Percentiles rank a stretch among this genome's conserved stretches.
These are phyloP conservation scores for Oreochromis grahami DNA, from an alignment of 2,797 vertebrate genomes.

Conservation along the genomic window DNA sequence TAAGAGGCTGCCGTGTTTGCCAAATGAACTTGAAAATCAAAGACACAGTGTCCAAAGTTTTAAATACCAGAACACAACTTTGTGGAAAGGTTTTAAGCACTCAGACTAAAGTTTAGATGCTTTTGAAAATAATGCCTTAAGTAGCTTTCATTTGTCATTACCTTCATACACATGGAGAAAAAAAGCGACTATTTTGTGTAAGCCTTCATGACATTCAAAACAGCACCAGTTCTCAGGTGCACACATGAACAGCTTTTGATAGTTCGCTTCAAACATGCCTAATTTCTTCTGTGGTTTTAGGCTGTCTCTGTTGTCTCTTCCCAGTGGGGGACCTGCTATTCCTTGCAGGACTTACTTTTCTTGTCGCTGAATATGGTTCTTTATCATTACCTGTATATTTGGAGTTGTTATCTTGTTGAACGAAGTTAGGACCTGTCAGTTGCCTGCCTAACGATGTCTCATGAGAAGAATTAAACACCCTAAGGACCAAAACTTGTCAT, in stretches of 20 bases:
- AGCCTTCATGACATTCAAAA: not conserved
- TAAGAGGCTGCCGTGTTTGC: not conserved
- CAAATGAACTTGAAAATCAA: not conserved
- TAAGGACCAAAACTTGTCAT: not conserved
- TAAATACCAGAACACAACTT: not conserved
- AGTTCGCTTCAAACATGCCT: not conserved
- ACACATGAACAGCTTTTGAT: not conserved
- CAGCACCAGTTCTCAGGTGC: not conserved
- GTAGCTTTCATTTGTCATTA: not conserved
- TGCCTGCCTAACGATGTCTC: not conserved
- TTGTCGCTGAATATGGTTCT: not conserved
- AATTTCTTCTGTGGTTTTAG: not conserved
- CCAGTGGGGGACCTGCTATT: not conserved
- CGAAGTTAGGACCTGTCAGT: not conserved
- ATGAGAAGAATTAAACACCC: not conserved
- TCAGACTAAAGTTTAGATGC: not conserved
- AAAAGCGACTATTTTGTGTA: fast-evolving
- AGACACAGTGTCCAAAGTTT: not conserved
- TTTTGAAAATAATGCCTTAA: not conserved
- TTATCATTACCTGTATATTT: not conserved
- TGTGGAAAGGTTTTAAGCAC: not conserved
- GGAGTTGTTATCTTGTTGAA: not conserved
- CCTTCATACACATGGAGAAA: not conserved
- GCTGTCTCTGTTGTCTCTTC: not conserved
- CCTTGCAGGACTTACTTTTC: not conserved